phyloP scores from a whole-genome alignment of 2,888 invertebrate genomes.

The Oegoconia quadripuncta region DNA sequence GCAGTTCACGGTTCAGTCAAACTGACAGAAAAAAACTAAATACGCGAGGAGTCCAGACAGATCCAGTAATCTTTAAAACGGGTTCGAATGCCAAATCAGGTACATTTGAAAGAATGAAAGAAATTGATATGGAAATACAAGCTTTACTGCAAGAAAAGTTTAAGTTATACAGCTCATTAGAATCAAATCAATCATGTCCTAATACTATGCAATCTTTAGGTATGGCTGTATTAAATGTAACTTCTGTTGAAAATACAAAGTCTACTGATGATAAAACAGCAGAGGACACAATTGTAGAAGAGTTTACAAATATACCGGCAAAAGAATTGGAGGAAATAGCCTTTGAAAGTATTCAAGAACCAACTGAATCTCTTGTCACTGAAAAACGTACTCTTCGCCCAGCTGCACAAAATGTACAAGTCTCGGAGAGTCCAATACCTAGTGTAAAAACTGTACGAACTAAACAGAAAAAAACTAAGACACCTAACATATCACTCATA shows the following conservation, averaged over 20 bases:
- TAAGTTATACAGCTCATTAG: slow-evolving; percentile 73
- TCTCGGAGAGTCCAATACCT: slow-evolving; percentile 41
- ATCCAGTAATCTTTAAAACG: slow-evolving; percentile 29
- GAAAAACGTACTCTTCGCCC: too few species aligned
- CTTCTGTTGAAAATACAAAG: slow-evolving; percentile 31
- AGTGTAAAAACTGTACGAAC: slow-evolving; percentile 21
- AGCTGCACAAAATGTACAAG: slow-evolving; percentile 33
- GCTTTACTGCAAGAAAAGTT: slow-evolving; percentile 78
- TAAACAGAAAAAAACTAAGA: slow-evolving; percentile 28
- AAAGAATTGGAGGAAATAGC: slow-evolving; percentile 67
- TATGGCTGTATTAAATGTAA: slow-evolving; percentile 63
- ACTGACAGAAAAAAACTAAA: slow-evolving; percentile 38
- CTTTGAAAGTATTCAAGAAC: slow-evolving; percentile 42
- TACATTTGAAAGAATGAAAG: slow-evolving; percentile 77
- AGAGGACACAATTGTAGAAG: slow-evolving; percentile 55
- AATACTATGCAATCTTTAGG: slow-evolving; percentile 54
- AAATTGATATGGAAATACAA: slow-evolving; percentile 80
- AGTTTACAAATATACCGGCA: slow-evolving; percentile 61
- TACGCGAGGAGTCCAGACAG: slow-evolving; percentile 48
- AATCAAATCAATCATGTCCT: slow-evolving; percentile 46
- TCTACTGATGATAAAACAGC: slow-evolving; percentile 25
- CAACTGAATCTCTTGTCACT: slow-evolving; percentile 22
- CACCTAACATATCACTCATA: slow-evolving; percentile 63
- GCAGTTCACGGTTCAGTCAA: slow-evolving; percentile 39
- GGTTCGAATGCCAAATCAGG: slow-evolving; percentile 34